Percentiles rank a stretch among this genome's conserved stretches.
phyloP scores from a whole-genome alignment of 1,140 invertebrate genomes.

The Leguminivora glycinivorella region DNA sequence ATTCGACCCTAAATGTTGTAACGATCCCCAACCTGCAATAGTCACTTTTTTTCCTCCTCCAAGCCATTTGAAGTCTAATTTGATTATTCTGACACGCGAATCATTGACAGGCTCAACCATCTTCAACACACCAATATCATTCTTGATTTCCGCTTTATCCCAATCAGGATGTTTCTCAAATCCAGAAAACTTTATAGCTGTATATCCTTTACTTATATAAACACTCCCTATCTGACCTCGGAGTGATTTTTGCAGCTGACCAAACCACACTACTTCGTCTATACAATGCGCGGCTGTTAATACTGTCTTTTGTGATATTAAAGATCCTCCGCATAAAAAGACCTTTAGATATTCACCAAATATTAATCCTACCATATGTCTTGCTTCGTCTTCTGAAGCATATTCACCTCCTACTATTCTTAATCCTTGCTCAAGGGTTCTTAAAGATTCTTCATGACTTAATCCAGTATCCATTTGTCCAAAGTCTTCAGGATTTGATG shows the following conservation, averaged over 20 bases:
- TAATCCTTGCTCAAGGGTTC: background rate
- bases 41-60: background rate
- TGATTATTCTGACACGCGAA: background rate
- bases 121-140: background rate
- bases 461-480: too few relatives aligned
- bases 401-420: background rate
- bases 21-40: background rate
- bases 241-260: background rate
- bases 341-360: background rate
- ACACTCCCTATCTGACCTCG: background rate
- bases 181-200: background rate
- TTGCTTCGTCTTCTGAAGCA: background rate
- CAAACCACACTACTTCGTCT: background rate
- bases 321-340: background rate
- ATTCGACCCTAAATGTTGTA: background rate
- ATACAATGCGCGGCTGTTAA: background rate
- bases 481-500: too few relatives aligned
- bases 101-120: background rate
- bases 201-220: background rate
- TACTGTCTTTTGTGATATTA: background rate
- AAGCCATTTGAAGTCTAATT: background rate
- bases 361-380: background rate
- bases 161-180: constrained; percentile 1
- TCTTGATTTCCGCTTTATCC: background rate
- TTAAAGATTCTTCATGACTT: too few relatives aligned